Percentiles rank a stretch among this genome's conserved stretches.
Conservation (phyloP, 2,888 invertebrate genomes). For the Drosophila multiciliata region DNA sequence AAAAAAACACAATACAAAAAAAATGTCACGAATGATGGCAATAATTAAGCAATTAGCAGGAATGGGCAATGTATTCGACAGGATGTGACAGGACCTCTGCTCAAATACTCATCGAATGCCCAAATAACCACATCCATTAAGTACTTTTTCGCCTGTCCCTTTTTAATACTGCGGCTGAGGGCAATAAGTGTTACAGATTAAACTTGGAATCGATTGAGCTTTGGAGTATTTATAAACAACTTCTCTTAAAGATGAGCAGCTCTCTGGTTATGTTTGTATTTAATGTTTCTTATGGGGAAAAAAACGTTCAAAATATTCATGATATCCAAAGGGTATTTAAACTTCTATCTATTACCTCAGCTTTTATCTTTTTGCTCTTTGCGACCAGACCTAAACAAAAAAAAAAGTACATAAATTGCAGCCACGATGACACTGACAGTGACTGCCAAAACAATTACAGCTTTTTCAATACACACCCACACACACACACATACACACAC, state of each 20-base stretch:
- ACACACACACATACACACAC: conserved; percentile 4
- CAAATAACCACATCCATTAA: conserved; percentile 39
- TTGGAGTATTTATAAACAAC: not conserved
- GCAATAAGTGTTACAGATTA: not conserved
- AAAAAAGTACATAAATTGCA: conserved; percentile 60
- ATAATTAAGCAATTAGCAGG: conserved; percentile 49
- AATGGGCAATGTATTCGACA: not conserved
- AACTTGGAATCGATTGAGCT: not conserved
- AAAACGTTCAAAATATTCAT: not conserved
- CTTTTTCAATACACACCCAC: conserved; percentile 26
- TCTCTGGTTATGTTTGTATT: not conserved
- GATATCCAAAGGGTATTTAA: not conserved
- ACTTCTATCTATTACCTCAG: no score
- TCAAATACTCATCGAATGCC: conserved; percentile 15
- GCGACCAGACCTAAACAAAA: conserved; percentile 3
- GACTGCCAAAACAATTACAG: conserved; percentile 72
- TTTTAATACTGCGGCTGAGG: not conserved
- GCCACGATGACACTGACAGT: conserved; percentile 47
- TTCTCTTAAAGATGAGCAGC: not conserved
- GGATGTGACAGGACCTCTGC: not conserved
- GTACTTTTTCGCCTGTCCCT: not conserved
- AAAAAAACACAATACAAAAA: conserved; percentile 1
- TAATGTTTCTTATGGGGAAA: not conserved
- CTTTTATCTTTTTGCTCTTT: not conserved
- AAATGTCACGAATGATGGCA: conserved; percentile 22